A percentile compares a stretch with the other conserved stretches of the same genome.
Conservation (phyloP, 2,113 vertebrate genomes). For the Muntiacus muntjak region DNA sequence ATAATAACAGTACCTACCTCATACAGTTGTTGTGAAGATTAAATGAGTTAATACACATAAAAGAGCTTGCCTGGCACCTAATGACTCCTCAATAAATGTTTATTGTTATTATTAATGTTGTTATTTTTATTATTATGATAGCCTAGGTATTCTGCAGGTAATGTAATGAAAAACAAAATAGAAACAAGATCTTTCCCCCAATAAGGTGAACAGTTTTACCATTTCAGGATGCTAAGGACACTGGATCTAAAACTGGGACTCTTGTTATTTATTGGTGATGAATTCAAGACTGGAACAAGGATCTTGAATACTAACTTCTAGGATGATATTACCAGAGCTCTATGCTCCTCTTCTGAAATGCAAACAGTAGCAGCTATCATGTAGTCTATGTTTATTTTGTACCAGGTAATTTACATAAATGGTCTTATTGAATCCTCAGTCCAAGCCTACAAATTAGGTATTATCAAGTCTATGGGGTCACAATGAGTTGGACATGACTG, state of each 20-base stretch:
- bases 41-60: slow-evolving; percentile 15
- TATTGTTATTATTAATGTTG: neutral
- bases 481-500: neutral
- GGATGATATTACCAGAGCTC: neutral
- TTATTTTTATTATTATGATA: slow-evolving; percentile 19
- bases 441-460: neutral
- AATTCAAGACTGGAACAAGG: neutral
- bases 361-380: neutral
- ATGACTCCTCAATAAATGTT: neutral
- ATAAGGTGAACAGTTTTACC: neutral
- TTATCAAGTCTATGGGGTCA: neutral
- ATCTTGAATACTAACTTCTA: neutral
- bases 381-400: neutral
- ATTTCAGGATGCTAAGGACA: neutral
- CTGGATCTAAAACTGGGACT: neutral
- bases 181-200: neutral
- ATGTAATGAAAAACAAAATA: neutral
- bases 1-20: neutral
- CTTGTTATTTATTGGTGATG: neutral
- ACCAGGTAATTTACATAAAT: neutral
- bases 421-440: neutral
- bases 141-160: neutral
- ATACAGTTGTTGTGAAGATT: neutral
- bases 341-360: neutral
- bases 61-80: neutral